Conservation (phyloP, 2,888 invertebrate genomes). For the Alloscopus bannaensis region DNA sequence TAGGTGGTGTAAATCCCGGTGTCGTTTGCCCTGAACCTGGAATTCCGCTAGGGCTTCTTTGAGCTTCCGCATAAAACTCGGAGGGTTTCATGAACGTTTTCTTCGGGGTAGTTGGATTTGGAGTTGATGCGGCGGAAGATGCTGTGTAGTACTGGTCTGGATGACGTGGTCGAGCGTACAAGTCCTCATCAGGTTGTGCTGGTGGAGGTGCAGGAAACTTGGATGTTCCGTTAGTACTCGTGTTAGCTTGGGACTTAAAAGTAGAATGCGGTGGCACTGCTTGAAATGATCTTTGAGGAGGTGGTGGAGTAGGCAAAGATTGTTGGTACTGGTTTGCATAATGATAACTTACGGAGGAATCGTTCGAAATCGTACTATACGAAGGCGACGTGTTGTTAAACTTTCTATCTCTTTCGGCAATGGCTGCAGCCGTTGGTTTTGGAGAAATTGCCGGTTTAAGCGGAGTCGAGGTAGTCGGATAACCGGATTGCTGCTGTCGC, state of each 20-base stretch:
- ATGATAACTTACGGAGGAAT: slow-evolving; percentile 64
- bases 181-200: slow-evolving; percentile 65
- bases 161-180: slow-evolving; percentile 70
- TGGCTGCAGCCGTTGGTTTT: slow-evolving; percentile 65
- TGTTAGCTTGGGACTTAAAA: slow-evolving; percentile 53
- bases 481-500: slow-evolving; percentile 66
- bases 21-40: slow-evolving; percentile 23
- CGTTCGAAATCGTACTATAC: slow-evolving; percentile 72
- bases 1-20: slow-evolving; percentile 56
- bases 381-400: slow-evolving; percentile 71
- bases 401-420: slow-evolving; percentile 68
- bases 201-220: slow-evolving; percentile 28
- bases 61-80: slow-evolving; percentile 68
- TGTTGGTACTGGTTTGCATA: slow-evolving; percentile 66
- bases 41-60: slow-evolving; percentile 50
- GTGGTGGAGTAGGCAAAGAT: slow-evolving; percentile 61
- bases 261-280: slow-evolving; percentile 45
- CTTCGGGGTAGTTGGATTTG: slow-evolving; percentile 64
- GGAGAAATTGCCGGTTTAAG: slow-evolving; percentile 71
- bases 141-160: slow-evolving; percentile 70
- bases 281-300: slow-evolving; percentile 65
- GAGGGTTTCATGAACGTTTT: slow-evolving; percentile 73
- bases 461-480: slow-evolving; percentile 63
- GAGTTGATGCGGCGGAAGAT: slow-evolving; percentile 63
- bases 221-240: slow-evolving; percentile 44